Evolutionary conservation across 2,888 invertebrate species (phyloP), one percentile per base, ranked within the genome.

Genomic region (Sinelater perroti): DNA sequence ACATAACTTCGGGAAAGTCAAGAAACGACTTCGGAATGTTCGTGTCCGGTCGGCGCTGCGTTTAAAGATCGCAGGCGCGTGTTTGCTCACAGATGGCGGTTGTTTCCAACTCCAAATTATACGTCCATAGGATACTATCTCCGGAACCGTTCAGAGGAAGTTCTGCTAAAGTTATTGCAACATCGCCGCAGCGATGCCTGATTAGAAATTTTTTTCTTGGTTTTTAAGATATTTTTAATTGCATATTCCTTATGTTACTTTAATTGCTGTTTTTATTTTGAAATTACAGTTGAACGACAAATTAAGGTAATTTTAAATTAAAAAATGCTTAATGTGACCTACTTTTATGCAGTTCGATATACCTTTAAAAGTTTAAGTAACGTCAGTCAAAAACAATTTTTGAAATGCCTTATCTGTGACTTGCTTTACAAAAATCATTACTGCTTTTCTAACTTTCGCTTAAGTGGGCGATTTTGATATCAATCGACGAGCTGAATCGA

Each of bases 1-100:
- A 64, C 66, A 64, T 64, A 59, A 66, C 66, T 50, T 58, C 59
- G 47, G 56, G 64, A 63, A 64, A 63, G 66, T 66, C 63, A 62
- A 63, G 61, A 58, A 56, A 60, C 66, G 66, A 66, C 64, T 66
- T 66, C 62, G 50, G 46, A 20, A 11, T 45, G 21, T 47, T 58
- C 58, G 58, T 58, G 30, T 46, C 13, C 26, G 11, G 26, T 54
- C 53, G 58, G 47, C 17, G 18, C 8, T 7, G 13, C 13, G 24
- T 18, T 21, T 52, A 44, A 44, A 44, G 52, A 44, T 52, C 53
- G 53, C 51, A 40, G 21, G 40, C 30, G 40, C 18, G 1, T 4
- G 14, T n/a, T 20, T 10, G 17, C 21, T 20, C 18, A 36, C 20
- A 52, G 52, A 35, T 52, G 52, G 44, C 42, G 24, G 21, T 24